A percentile compares a stretch with the other conserved stretches of the same genome.
Evolutionary conservation across 37 sponge, comb jelly and placozoan species (phyloP).

Genomic region (Ianthella basta): DNA sequence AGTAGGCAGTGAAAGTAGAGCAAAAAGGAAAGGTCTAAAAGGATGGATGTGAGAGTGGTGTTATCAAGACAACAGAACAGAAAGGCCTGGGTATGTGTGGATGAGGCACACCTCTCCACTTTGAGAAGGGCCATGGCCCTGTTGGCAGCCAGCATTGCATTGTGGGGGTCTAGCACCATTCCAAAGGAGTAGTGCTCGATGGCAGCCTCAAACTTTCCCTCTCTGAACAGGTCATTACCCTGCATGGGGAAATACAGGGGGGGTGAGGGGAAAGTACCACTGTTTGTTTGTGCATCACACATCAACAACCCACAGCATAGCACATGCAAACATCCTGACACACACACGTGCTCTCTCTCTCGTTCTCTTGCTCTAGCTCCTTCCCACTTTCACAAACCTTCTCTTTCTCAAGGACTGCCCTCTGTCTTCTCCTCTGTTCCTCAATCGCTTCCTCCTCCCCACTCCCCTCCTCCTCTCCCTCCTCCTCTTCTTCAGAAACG

Average conservation of each 20-base stretch:
- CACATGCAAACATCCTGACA: too few relatives aligned
- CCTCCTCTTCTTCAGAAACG: conserved; percentile 54
- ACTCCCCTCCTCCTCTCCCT: conserved; percentile 49
- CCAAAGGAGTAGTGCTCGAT: conserved; percentile 86
- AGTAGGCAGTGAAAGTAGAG: too few relatives aligned
- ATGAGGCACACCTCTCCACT: conserved; percentile 60
- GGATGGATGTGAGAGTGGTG: too few relatives aligned
- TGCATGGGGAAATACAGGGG: conserved; percentile 20
- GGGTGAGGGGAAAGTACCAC: not conserved
- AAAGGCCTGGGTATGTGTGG: too few relatives aligned
- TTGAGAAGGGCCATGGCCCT: conserved; percentile 96
- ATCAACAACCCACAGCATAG: too few relatives aligned
- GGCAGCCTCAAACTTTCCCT: conserved; percentile 82
- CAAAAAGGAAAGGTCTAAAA: too few relatives aligned
- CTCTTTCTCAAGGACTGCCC: conserved; percentile 75
- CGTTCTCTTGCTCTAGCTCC: too few relatives aligned
- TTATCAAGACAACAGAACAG: too few relatives aligned
- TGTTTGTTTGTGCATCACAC: conserved; percentile 11
- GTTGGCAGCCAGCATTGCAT: conserved; percentile 84
- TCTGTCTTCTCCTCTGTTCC: conserved; percentile 51
- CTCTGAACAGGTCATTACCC: conserved; percentile 90
- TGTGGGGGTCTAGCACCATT: conserved; percentile 77
- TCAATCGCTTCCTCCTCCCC: conserved; percentile 44
- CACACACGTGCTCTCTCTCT: too few relatives aligned
- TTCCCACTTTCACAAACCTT: too few relatives aligned